Base-by-base conservation (phyloP, 1,140 invertebrate species). In the Cydia splendana region DNA sequence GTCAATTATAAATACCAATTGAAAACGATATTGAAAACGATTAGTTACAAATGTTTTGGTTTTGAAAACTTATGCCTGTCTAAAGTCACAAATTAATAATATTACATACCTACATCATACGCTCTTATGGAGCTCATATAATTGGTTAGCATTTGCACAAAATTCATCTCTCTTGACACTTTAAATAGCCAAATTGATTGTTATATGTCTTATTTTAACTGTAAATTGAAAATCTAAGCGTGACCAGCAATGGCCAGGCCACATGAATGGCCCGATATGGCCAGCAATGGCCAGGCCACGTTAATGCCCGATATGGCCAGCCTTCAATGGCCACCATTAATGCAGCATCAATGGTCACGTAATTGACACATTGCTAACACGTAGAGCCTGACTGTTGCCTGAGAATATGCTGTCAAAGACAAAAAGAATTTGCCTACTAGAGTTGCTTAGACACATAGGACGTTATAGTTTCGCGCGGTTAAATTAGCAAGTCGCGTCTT, bases 271-370 rank as follows among this genome's bases (percentile, higher is more conserved):
- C 57, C 57, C 57, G 57, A 62, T 62, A 62, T 24, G 57, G 57
- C 51, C 51, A 53, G 57, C 4, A 24, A 62, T 62, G 3, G 57
- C 20, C 57, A 62, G 57, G 57, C 57, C 20, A 62, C 20, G 24
- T 62, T 7, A 62, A 62, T 62, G 57, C 57, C 57, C 57, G 57
- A 62, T 62, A 62, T 24, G 57, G 57, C 51, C 51, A 53, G 57
- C 4, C 57, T 12, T 62, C 57, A 62, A 62, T 24, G 57, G 57
- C 20, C 57, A 20, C 57, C 57, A 62, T 62, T 62, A 62, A 62
- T 62, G 57, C 57, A 62, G 57, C 57, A 62, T 62, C 57, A 62
- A 62, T 62, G 57, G 57, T 62, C 57, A 62, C 57, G 57, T 62
- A 62, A 57, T 62, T 62, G 20, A 62, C 57, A 62, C 57, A 62